Percentiles rank a stretch among this genome's conserved stretches.
phyloP scores from a whole-genome alignment of 2,888 invertebrate genomes.

The Thecophora atra region DNA sequence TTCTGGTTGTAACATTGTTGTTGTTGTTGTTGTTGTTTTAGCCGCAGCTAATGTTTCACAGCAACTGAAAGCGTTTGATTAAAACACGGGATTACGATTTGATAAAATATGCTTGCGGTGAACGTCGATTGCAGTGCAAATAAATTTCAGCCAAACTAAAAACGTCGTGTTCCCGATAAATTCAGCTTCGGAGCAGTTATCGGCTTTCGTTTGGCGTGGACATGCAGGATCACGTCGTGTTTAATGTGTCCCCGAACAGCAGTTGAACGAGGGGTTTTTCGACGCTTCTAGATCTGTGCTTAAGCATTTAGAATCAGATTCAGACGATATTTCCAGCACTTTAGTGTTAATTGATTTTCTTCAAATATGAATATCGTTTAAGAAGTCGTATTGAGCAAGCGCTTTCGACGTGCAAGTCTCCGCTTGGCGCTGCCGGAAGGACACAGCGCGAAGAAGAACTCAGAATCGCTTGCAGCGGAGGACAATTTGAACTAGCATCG shows the following conservation, averaged over 20 bases:
- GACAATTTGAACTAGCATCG: background rate
- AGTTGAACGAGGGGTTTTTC: background rate
- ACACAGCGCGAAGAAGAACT: background rate
- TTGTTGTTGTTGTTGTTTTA: conserved; percentile 11
- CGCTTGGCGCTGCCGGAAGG: background rate
- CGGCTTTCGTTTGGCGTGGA: background rate
- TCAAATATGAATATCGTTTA: too few relatives aligned
- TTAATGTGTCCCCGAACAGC: background rate
- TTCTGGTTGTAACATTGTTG: background rate
- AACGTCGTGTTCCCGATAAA: conserved; percentile 1
- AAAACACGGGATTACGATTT: conserved; percentile 17
- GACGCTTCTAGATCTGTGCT: too few relatives aligned
- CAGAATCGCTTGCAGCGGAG: background rate
- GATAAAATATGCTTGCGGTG: conserved; percentile 31
- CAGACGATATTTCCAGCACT: too few relatives aligned
- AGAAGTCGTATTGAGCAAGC: too few relatives aligned
- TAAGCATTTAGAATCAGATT: too few relatives aligned
- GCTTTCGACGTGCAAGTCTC: background rate
- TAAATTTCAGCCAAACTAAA: conserved; percentile 19
- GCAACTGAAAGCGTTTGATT: conserved; percentile 30
- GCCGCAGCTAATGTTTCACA: conserved; percentile 33
- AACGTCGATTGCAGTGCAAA: conserved; percentile 12
- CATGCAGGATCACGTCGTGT: background rate
- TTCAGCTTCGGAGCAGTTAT: background rate
- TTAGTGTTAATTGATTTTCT: too few relatives aligned